Conservation (phyloP, 2,113 vertebrate genomes). For the Lepus europaeus region DNA sequence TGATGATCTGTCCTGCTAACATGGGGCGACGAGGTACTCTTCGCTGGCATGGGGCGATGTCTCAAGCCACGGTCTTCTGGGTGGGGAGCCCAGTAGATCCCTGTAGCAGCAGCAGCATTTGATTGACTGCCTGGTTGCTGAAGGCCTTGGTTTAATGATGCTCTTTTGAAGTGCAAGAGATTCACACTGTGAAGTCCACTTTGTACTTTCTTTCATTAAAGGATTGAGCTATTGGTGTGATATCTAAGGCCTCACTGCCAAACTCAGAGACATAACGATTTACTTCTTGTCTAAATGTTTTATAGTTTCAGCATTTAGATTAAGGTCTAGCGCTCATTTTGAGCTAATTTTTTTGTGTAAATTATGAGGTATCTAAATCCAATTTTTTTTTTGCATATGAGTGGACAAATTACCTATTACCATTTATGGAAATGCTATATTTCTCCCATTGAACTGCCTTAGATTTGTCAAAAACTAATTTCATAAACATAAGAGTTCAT, state of each 20-base stretch:
- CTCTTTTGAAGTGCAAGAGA: conserved; percentile 23
- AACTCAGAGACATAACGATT: neutral
- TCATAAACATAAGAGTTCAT: conserved; percentile 2
- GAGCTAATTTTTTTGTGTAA: neutral
- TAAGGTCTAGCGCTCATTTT: conserved; percentile 16
- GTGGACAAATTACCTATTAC: neutral
- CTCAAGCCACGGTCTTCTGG: no score
- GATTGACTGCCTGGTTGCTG: no score
- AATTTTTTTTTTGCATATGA: neutral
- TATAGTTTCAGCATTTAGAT: neutral
- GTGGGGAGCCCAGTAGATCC: no score
- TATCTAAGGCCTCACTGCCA: conserved; percentile 25
- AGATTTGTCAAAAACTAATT: conserved; percentile 7
- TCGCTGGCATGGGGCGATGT: no score
- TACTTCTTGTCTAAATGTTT: neutral
- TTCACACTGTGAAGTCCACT: conserved; percentile 25
- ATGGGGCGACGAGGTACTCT: no score
- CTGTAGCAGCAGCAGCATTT: no score
- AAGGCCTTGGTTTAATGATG: neutral
- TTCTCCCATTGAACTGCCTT: neutral
- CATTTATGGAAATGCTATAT: neutral
- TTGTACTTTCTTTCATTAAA: conserved; percentile 11
- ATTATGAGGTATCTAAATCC: neutral
- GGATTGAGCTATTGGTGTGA: neutral
- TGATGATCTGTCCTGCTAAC: no score